These are phyloP conservation scores for Origma solitaria DNA, from an alignment of 2,113 vertebrate species.

Conservation along the genomic window DNA sequence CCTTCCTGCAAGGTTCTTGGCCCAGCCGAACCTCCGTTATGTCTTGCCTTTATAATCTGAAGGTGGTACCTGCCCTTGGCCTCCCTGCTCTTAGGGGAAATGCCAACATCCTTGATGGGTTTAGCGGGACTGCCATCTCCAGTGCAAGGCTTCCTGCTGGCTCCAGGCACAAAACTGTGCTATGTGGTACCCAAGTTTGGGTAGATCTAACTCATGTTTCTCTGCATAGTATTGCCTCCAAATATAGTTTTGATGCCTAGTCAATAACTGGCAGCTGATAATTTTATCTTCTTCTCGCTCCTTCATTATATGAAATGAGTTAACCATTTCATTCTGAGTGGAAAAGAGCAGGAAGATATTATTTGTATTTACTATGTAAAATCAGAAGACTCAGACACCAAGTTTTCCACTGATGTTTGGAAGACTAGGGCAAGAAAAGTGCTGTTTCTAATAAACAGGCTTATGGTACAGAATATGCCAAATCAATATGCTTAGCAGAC, in stretches of 20 bases:
- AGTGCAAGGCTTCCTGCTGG: not conserved
- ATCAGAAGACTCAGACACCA: not conserved
- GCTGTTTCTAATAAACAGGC: not conserved
- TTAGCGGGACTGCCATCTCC: not conserved
- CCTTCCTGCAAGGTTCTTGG: not conserved
- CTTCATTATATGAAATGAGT: not conserved
- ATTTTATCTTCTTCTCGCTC: not conserved
- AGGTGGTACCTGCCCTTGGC: not conserved
- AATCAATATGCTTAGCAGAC: not conserved
- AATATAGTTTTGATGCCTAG: not conserved
- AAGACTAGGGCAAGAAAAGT: not conserved
- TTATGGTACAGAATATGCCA: not conserved
- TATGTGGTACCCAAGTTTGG: not conserved
- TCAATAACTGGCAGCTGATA: not conserved
- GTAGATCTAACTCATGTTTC: not conserved
- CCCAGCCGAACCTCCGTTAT: not conserved
- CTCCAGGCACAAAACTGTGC: not conserved
- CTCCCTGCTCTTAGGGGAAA: not conserved
- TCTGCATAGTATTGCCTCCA: not conserved
- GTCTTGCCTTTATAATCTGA: not conserved
- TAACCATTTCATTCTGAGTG: not conserved
- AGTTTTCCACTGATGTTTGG: not conserved
- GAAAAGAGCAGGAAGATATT: not conserved
- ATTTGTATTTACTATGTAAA: not conserved
- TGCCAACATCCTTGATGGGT: not conserved